Percentiles rank a stretch among this genome's conserved stretches.
These are phyloP conservation scores for Ptycholaimellus sp. DNA, from an alignment of 2,888 invertebrate species.

Conservation along the genomic window DNA sequence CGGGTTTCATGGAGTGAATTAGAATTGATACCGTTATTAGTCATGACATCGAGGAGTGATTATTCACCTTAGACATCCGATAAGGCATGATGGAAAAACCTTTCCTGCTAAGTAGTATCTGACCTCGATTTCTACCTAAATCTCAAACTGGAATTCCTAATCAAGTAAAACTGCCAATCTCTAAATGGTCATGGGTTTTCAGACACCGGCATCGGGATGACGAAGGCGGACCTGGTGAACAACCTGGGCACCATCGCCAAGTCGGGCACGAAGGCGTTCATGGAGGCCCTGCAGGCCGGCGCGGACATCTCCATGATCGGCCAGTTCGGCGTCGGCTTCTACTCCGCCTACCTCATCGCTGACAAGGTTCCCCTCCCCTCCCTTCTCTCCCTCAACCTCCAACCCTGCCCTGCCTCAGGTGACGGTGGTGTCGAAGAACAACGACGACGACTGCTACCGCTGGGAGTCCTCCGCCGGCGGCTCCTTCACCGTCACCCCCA, in stretches of 20 bases:
- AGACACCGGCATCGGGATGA: constrained; percentile 60
- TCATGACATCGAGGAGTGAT: too few relatives aligned
- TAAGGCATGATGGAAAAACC: too few relatives aligned
- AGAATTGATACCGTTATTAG: too few relatives aligned
- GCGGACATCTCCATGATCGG: constrained; percentile 98
- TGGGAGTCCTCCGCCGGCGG: constrained; percentile 98
- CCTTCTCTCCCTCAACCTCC: too few relatives aligned
- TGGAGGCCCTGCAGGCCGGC: constrained; percentile 90
- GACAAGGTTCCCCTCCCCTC: constrained; percentile 34
- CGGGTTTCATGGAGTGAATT: too few relatives aligned
- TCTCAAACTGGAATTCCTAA: too few relatives aligned
- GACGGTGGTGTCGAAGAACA: constrained; percentile 84
- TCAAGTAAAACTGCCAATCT: too few relatives aligned
- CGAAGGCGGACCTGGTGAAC: constrained; percentile 87
- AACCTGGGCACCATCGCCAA: constrained; percentile 90
- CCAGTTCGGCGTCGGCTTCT: constrained; percentile 98
- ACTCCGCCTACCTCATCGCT: constrained; percentile 82
- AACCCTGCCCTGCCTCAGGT: too few relatives aligned
- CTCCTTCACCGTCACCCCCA: constrained; percentile 66
- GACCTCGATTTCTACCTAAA: too few relatives aligned
- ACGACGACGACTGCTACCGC: constrained; percentile 87
- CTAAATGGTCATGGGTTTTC: too few relatives aligned
- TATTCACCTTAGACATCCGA: too few relatives aligned
- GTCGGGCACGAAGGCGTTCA: constrained; percentile 93
- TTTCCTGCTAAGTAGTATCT: too few relatives aligned